Evolutionary conservation across 1,140 invertebrate species (phyloP).

Genomic region (Eumaeus atala): DNA sequence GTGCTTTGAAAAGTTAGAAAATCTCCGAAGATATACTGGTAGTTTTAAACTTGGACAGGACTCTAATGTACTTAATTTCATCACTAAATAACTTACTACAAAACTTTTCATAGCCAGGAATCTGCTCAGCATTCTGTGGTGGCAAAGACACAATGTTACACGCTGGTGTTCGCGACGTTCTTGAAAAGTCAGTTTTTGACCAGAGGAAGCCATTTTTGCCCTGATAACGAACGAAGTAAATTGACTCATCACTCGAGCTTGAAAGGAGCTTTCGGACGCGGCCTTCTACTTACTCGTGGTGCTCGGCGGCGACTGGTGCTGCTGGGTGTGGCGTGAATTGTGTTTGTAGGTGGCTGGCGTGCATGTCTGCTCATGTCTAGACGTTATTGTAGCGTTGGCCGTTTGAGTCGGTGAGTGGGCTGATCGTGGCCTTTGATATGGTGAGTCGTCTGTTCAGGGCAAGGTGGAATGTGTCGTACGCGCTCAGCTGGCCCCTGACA

Average conservation of each 20-base stretch:
- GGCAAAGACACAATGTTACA: background rate
- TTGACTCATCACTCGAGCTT: background rate
- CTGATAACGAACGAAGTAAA: too few species aligned
- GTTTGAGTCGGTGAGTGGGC: too few species aligned
- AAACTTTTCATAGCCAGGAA: conserved; percentile 9
- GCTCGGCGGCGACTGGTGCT: conserved; percentile 17
- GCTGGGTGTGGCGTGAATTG: too few species aligned
- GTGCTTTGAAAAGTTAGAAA: too few species aligned
- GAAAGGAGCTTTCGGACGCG: too few species aligned
- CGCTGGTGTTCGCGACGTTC: background rate
- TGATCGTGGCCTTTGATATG: too few species aligned
- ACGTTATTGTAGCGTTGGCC: too few species aligned
- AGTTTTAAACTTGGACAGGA: conserved; percentile 20
- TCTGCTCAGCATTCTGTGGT: background rate
- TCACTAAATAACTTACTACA: conserved; percentile 21
- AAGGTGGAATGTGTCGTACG: too few species aligned
- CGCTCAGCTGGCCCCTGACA: too few species aligned
- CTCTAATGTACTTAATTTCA: conserved; percentile 20
- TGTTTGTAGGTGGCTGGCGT: too few species aligned
- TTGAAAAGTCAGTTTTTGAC: conserved; percentile 5
- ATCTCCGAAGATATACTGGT: conserved; percentile 14
- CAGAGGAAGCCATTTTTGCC: conserved; percentile 10
- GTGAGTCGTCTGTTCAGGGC: too few species aligned
- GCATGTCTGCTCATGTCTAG: too few species aligned
- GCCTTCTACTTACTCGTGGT: background rate